Conservation (phyloP, 1,140 invertebrate genomes). For the Pseudachorutes palmiensis region DNA sequence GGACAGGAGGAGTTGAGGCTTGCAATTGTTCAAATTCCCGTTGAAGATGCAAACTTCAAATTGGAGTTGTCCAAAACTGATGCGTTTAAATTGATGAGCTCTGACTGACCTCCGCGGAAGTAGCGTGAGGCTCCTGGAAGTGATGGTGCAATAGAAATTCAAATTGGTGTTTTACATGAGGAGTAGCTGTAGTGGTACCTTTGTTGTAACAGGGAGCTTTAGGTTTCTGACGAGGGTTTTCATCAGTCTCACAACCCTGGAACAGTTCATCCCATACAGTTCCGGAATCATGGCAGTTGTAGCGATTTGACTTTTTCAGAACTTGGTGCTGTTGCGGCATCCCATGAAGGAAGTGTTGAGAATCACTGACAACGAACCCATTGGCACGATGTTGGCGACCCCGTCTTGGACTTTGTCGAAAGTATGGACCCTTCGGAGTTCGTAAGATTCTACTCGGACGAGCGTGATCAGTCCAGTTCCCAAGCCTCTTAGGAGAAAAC, state of each 20-base stretch:
- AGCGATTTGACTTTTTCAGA: not conserved
- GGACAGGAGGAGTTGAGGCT: not conserved
- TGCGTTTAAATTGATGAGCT: not conserved
- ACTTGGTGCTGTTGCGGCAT: not conserved
- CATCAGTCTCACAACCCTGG: not conserved
- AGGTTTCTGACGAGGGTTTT: not conserved
- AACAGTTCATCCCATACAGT: slow-evolving; percentile 1
- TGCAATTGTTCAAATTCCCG: not conserved
- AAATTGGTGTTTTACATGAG: not conserved
- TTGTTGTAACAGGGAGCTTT: not conserved
- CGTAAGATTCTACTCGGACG: not conserved
- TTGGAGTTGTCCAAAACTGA: not conserved
- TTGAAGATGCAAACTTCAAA: not conserved
- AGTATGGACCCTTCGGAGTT: not conserved
- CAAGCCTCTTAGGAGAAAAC: not conserved
- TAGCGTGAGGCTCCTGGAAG: not conserved
- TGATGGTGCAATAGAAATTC: not conserved
- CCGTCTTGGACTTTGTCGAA: too few relatives aligned
- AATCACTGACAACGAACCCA: not conserved
- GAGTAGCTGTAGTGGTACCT: not conserved
- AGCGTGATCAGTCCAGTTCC: not conserved
- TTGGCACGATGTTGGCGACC: not conserved
- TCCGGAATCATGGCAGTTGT: not conserved
- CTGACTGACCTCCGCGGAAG: not conserved
- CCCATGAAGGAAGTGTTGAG: not conserved